phyloP scores from a whole-genome alignment of 2,797 vertebrate species.

The Centroberyx gerrardi region DNA sequence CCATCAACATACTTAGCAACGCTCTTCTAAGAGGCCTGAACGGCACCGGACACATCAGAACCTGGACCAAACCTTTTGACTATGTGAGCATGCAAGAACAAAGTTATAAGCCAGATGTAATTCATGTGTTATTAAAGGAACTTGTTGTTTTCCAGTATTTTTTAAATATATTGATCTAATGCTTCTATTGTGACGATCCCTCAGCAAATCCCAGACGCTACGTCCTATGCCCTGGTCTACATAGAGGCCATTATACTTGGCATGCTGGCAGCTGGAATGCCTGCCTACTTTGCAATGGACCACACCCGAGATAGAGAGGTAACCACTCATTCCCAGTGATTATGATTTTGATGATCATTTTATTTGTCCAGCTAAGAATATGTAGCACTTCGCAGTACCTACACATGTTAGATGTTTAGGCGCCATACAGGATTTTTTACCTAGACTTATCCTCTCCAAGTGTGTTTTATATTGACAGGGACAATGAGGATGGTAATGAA shows the following conservation, averaged over 20 bases:
- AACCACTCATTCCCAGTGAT: background rate
- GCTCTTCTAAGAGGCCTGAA: slow-evolving; percentile 87
- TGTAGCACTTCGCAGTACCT: no score
- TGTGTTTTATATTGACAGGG: no score
- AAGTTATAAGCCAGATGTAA: background rate
- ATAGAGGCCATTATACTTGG: slow-evolving; percentile 87
- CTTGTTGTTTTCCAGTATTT: background rate
- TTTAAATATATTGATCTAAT: background rate
- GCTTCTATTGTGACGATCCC: background rate
- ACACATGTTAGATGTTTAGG: no score
- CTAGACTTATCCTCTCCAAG: no score
- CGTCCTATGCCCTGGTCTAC: slow-evolving; percentile 84
- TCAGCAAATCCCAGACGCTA: slow-evolving; percentile 84
- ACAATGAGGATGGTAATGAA: no score
- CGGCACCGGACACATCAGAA: slow-evolving; percentile 84
- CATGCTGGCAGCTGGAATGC: slow-evolving; percentile 90
- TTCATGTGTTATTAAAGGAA: no score
- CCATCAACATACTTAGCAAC: slow-evolving; percentile 92
- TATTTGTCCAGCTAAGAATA: background rate
- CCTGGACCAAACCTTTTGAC: slow-evolving; percentile 89
- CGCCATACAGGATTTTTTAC: no score
- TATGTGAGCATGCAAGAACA: slow-evolving; percentile 81
- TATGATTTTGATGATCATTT: background rate
- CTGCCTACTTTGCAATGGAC: slow-evolving; percentile 92
- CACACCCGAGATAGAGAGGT: slow-evolving; percentile 84